Conservation (phyloP, 1,140 invertebrate species). For the Acyrthosiphon pisum region DNA sequence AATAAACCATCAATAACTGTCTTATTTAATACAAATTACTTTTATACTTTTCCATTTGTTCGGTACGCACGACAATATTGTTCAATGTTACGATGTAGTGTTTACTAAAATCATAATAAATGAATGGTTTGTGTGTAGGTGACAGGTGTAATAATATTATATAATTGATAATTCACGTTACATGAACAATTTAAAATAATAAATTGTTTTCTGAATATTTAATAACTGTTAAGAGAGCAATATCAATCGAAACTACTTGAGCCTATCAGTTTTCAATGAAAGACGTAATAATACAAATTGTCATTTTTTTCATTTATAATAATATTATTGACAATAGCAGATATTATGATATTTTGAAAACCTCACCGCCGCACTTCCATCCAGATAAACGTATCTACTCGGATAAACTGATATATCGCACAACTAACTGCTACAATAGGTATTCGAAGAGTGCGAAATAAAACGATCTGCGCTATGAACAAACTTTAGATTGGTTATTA, state of each 20-base stretch:
- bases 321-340: neutral
- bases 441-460: neutral
- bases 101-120: neutral
- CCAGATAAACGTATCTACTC: neutral
- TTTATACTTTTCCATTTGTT: neutral
- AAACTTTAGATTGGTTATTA: constrained; percentile 2
- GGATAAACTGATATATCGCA: neutral
- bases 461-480: neutral
- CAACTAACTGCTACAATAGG: neutral
- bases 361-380: neutral
- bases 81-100: neutral
- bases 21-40: no score
- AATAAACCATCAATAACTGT: neutral
- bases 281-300: neutral
- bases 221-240: neutral
- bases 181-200: neutral
- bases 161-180: neutral
- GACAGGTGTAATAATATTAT: neutral
- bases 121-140: neutral
- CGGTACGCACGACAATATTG: neutral
- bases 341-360: neutral
- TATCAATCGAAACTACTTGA: neutral
- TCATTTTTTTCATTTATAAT: neutral
- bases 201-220: neutral
- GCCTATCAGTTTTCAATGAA: neutral